phyloP scores from a whole-genome alignment of 1,140 invertebrate species.

The Galleria mellonella region DNA sequence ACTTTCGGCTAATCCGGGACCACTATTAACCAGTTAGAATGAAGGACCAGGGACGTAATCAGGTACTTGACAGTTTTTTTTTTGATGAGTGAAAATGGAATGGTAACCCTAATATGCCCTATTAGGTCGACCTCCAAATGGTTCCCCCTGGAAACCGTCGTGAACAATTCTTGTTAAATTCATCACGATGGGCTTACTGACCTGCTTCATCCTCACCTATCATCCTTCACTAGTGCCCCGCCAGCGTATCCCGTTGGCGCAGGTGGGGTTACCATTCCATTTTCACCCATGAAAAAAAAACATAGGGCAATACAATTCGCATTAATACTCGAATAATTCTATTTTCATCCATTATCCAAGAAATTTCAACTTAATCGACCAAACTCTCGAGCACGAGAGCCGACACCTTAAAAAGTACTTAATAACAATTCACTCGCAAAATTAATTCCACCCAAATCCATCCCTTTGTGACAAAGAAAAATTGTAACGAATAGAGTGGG shows the following conservation, averaged over 20 bases:
- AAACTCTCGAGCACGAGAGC: conserved; percentile 8
- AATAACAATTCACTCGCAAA: conserved; percentile 55
- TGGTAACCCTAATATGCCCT: too few relatives aligned
- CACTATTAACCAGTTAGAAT: conserved; percentile 35
- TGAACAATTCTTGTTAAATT: too few relatives aligned
- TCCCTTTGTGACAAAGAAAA: conserved; percentile 71
- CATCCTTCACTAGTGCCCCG: too few relatives aligned
- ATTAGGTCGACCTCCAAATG: too few relatives aligned
- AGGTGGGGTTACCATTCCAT: too few relatives aligned
- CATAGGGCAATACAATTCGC: too few relatives aligned
- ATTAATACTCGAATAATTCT: neutral
- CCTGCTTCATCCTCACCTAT: too few relatives aligned
- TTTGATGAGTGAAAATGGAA: too few relatives aligned
- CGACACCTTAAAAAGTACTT: conserved; percentile 54
- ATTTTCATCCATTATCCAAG: conserved; percentile 9
- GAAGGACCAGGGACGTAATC: conserved; percentile 17
- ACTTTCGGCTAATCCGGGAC: conserved; percentile 25
- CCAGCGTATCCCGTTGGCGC: too few relatives aligned
- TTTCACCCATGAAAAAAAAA: too few relatives aligned
- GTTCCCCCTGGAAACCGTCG: too few relatives aligned
- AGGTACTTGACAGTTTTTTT: neutral
- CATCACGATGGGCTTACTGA: too few relatives aligned
- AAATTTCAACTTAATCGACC: conserved; percentile 12
- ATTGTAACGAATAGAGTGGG: conserved; percentile 63
- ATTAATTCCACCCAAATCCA: conserved; percentile 62